Conservation (phyloP, 2,888 invertebrate genomes). For the Aelia acuminata region DNA sequence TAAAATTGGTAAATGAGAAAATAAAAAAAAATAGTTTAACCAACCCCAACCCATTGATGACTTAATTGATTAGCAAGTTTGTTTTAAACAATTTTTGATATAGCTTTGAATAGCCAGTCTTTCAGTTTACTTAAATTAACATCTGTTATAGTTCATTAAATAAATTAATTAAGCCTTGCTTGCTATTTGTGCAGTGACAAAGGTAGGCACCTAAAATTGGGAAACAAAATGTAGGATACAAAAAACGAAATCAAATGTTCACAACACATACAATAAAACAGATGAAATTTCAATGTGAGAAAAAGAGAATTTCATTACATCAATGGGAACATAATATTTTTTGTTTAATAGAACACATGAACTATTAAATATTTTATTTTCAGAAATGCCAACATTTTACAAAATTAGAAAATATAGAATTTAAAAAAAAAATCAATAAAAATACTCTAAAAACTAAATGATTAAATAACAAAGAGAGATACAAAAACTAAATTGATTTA, state of each 20-base stretch:
- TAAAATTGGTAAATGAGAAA: background rate
- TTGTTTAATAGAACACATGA: background rate
- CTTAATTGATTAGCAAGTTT: background rate
- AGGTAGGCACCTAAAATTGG: constrained; percentile 7
- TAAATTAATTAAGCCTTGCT: constrained; percentile 25
- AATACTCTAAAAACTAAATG: background rate
- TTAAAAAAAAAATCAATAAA: background rate
- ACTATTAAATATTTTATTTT: constrained; percentile 45
- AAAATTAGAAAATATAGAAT: background rate
- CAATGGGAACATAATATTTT: background rate
- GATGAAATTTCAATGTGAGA: background rate
- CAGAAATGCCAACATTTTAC: constrained; percentile 48
- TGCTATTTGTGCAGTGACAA: constrained; percentile 13
- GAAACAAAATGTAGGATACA: background rate
- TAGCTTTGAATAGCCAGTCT: constrained; percentile 20
- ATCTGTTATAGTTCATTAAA: background rate
- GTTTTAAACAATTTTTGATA: background rate
- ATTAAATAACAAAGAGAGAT: background rate
- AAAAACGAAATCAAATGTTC: background rate
- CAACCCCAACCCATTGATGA: background rate
- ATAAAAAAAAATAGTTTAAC: background rate
- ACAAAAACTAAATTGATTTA: background rate
- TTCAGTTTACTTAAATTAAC: constrained; percentile 22
- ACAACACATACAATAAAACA: background rate
- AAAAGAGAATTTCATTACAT: background rate